Evolutionary conservation across 2,113 vertebrate species (phyloP), one percentile per base, ranked within the genome.

Genomic region (Ranitomeya imitator): DNA sequence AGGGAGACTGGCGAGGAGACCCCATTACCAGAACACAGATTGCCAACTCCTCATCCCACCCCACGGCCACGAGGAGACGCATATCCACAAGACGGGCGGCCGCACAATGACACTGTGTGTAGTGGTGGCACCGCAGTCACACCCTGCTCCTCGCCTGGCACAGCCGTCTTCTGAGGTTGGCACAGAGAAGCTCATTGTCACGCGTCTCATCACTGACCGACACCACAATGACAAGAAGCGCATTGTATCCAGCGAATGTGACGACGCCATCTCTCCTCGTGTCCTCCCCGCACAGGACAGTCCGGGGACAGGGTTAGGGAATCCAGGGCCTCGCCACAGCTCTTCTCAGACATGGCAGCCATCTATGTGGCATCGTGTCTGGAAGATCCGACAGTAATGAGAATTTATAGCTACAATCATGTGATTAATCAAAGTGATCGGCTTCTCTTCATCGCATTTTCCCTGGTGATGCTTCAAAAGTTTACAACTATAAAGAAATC

Each of bases 41-140:
- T n/a, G 23, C 45, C 31, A 60, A 18, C n/a, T 60, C 52, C 0
- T 87, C 90, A 92, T 91, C 92, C 59, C 87, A 89, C 90, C 0
- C 0, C 90, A 90, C 13, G 12, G 26, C 31, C 69, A 19, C 3
- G 45, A 52, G 73, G 45, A 52, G 19, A 76, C 45, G n/a, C 18
- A 14, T 7, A 45, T 74, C 31, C 71, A 21, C 16, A 9, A 59
- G 10, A 14, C 23, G 37, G 3, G 74, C 6, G 19, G n/a, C 63
- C 45, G 54, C 16, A 87, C 65, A 87, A 55, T 87, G 59, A 45
- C 23, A 52, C 86, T 87, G 69, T 87, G 86, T 87, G 78, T 52
- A 45, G 37, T 45, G 0, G 45, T 21, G 16, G 57, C 6, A 21
- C 9, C 37, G 71, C 37, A 16, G 21, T 55, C 9, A 65, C 23